These are phyloP conservation scores for Tokudaia muenninki DNA, from an alignment of 2,797 vertebrate genomes.

Conservation along the genomic window DNA sequence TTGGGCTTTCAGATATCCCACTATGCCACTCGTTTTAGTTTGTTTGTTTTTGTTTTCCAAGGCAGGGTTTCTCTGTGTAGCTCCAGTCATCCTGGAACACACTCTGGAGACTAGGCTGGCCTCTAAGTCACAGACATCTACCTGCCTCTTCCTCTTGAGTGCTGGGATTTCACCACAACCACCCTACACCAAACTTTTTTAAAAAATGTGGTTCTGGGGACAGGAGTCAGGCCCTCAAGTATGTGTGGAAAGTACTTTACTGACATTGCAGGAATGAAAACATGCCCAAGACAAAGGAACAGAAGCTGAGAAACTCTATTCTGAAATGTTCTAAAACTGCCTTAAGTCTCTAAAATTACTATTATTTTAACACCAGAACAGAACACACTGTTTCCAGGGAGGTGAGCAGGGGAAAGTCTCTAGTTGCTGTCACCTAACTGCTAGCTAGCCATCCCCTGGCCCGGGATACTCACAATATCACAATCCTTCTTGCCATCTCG, in stretches of 20 bases:
- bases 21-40: neutral
- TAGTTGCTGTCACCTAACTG: neutral
- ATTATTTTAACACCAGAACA: neutral
- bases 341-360: neutral
- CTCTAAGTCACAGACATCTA: neutral
- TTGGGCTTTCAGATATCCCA: too few relatives aligned
- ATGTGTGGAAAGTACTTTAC: neutral
- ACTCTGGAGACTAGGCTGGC: neutral
- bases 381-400: neutral
- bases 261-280: neutral
- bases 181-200: neutral
- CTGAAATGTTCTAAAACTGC: neutral
- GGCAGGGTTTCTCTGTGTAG: neutral
- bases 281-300: neutral
- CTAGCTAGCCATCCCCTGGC: neutral
- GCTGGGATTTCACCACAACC: neutral
- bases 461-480: slow-evolving; percentile 92
- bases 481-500: slow-evolving; percentile 95
- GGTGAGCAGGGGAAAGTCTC: neutral
- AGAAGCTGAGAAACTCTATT: neutral
- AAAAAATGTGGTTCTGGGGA: neutral
- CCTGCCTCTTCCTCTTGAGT: neutral
- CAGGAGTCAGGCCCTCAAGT: neutral
- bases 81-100: neutral
- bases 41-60: neutral